A percentile compares a stretch with the other conserved stretches of the same genome.
phyloP scores from a whole-genome alignment of 2,113 vertebrate genomes.

The Mesoclemmys tuberculata region DNA sequence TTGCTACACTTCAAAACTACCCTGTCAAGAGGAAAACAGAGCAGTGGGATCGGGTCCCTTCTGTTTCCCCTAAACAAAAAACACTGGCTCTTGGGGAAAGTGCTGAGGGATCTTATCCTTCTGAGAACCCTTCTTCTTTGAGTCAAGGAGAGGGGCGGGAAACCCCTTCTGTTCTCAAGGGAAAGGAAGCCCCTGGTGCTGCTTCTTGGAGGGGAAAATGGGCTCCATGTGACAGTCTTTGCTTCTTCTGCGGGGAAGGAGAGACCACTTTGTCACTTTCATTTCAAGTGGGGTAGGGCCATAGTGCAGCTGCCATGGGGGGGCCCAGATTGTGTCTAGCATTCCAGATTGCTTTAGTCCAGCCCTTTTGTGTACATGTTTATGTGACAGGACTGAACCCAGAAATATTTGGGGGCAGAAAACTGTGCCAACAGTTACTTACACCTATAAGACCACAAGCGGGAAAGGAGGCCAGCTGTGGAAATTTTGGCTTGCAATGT shows the following conservation, averaged over 20 bases:
- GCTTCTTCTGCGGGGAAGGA: background rate
- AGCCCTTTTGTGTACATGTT: background rate
- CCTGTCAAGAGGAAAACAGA: background rate
- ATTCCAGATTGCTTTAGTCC: background rate
- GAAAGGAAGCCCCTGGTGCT: background rate
- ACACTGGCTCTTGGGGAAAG: background rate
- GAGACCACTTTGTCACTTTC: background rate
- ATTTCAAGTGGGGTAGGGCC: too few relatives aligned
- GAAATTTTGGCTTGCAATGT: background rate
- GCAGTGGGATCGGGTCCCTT: background rate
- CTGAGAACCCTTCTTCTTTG: background rate
- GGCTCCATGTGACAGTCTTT: background rate
- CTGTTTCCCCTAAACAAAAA: background rate
- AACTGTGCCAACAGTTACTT: background rate
- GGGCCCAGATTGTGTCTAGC: background rate
- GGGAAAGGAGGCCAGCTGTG: background rate
- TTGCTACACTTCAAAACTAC: background rate
- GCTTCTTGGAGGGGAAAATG: background rate
- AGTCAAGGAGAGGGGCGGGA: background rate
- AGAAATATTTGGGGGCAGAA: constrained; percentile 7
- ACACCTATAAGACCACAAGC: constrained; percentile 14
- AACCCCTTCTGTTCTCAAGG: background rate
- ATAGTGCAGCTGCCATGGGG: background rate
- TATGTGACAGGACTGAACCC: background rate
- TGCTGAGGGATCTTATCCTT: background rate